These are phyloP conservation scores for Tetragonula clypearis DNA, from an alignment of 1,140 invertebrate genomes.

Conservation along the genomic window DNA sequence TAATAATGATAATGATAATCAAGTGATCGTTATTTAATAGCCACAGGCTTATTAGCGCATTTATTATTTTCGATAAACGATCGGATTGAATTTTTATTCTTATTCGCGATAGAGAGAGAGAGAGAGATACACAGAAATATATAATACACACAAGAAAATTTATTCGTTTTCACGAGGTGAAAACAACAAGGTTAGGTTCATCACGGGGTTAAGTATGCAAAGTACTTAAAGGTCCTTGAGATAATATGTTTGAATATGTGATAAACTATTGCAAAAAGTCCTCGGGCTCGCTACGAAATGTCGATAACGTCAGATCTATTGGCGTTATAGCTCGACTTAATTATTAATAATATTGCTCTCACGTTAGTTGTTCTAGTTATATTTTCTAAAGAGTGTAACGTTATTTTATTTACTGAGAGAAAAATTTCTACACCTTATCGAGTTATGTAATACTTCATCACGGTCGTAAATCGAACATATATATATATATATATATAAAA, in stretches of 20 bases:
- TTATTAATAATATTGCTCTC: neutral
- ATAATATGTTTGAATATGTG: conserved; percentile 48
- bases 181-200: conserved; percentile 38
- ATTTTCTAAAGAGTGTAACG: no score
- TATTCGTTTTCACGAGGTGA: neutral
- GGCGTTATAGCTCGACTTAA: neutral
- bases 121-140: no score
- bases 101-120: neutral
- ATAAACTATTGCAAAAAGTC: conserved; percentile 29
- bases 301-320: conserved; percentile 16
- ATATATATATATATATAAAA: neutral
- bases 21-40: neutral
- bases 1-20: neutral
- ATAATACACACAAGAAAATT: neutral
- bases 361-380: no score
- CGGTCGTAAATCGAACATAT: neutral
- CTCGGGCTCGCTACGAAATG: neutral
- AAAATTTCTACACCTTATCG: no score
- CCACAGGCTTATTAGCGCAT: neutral
- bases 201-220: conserved; percentile 57
- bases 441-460: no score
- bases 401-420: no score
- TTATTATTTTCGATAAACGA: neutral
- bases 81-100: neutral
- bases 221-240: conserved; percentile 51